Evolutionary conservation across 2,113 vertebrate species (phyloP), one percentile per base, ranked within the genome.

Genomic region (Eudyptes chrysolophus): DNA sequence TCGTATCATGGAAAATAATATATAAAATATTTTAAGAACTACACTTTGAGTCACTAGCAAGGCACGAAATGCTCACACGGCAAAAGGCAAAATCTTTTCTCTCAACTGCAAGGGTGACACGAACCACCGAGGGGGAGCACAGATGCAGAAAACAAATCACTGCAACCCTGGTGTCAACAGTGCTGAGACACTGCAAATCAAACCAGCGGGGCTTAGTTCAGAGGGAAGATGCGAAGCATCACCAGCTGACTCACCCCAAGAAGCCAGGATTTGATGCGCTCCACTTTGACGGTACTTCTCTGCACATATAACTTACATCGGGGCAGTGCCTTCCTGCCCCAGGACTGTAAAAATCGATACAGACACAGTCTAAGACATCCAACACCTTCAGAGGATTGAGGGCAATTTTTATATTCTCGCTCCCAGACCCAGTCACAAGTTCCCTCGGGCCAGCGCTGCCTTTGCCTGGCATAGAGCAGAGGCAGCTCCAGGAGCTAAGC

Each of bases 391-490:
- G 29, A 46, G 13, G 51, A 77, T 13, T 10, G n/a, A 40, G 42
- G 38, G 13, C 10, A 17, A 9, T 21, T 77, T 61, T 61, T 25
- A 13, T 10, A 34, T 22, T 25, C n/a, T 5, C 1, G 1, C 22
- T 58, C 36, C 40, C 66, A 83, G 36, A 21, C 61, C 27, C 46
- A 29, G 22, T 0, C 34, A 16, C 57, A 24, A 0, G 0, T 10
- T 25, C 57, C 64, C 46, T 32, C 15, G 38, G 30, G 38, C 34
- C 57, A 60, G 55, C 5, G 3, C 26, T 62, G 55, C 52, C 44
- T 46, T 42, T 0, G 0, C 38, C 0, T 1, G 3, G 58, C 2
- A 1, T 0, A 1, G 44, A 52, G 76, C 68, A 48, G 62, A 57
- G 60, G 40, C 55, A 85, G 83, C 27, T 52, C 75, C 19, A 10